Evolutionary conservation across 2,797 vertebrate genomes (phyloP), one percentile per base, ranked within the genome.

Genomic region (Nothura maculosa): DNA sequence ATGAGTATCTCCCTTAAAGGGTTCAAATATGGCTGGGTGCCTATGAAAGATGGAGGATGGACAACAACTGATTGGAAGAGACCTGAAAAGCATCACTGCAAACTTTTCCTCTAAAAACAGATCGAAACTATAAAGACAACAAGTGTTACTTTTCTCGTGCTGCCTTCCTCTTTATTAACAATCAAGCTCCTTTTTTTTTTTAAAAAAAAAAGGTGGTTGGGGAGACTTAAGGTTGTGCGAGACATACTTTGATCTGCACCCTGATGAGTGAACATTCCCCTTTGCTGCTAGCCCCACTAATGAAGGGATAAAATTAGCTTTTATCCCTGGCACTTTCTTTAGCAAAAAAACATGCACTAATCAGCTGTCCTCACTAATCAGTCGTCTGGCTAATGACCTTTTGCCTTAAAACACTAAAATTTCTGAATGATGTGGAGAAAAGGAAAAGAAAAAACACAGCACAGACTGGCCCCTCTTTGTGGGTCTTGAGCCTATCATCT

Each of bases 281-380:
- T 98, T 98, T 98, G 98, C 98, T 98, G 97, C 98, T 98, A 98
- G 98, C 97, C 90, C 97, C 98, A 98, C 98, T 99, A 99, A 99
- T 99, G 98, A 99, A 99, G 98, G 98, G 98, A 99, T 99, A 99
- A 98, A 98, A 98, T 98, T 98, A 98, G 97, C 98, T 98, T 98
- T 98, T 97, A 98, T 98, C 98, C 98, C 97, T 98, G 98, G 98
- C 98, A 98, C 98, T 98, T 98, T 98, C 98, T 98, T 97, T 98
- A 97, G 97, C 96, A 96, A 97, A 96, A 97, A 97, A 96, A 81
- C 91, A 97, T 87, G 94, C 97, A 96, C 98, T 99, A 99, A 99
- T 99, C 98, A 98, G 97, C 98, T 98, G 98, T 99, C 98, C 98
- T 97, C 97, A 96, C 97, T 98, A 98, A 99, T 99, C 98, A 99